Percentiles rank a stretch among this genome's conserved stretches.
Conservation (phyloP, 2,113 vertebrate species). For the Plecotus auritus region DNA sequence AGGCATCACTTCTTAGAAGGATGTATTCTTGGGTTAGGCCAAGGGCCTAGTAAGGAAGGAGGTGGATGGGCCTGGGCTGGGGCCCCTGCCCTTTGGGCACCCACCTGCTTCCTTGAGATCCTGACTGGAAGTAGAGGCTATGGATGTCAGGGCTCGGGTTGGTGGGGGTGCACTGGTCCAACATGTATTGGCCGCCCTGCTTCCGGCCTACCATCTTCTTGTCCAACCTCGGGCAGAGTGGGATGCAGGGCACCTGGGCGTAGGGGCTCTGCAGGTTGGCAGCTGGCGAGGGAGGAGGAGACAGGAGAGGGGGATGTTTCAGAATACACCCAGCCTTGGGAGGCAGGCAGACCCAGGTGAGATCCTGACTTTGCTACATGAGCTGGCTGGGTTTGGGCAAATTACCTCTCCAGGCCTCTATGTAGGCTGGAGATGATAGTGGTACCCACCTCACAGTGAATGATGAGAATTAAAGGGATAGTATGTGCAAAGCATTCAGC, state of each 20-base stretch:
- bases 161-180: neutral
- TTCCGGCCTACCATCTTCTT: slow-evolving; percentile 28
- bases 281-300: neutral
- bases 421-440: neutral
- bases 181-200: neutral
- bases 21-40: neutral
- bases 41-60: neutral
- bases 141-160: neutral
- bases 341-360: neutral
- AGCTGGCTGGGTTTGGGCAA: neutral
- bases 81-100: neutral
- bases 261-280: slow-evolving; percentile 63
- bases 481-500: neutral
- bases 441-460: neutral
- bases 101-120: slow-evolving; percentile 60
- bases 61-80: neutral
- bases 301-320: neutral
- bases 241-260: slow-evolving; percentile 54
- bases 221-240: slow-evolving; percentile 9
- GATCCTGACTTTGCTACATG: neutral
- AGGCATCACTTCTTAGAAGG: neutral
- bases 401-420: neutral
- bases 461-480: neutral
- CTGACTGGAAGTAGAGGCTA: slow-evolving; percentile 4
- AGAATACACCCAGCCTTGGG: neutral